Conservation (phyloP, 2,888 invertebrate genomes). For the Pseudococcus viburni region DNA sequence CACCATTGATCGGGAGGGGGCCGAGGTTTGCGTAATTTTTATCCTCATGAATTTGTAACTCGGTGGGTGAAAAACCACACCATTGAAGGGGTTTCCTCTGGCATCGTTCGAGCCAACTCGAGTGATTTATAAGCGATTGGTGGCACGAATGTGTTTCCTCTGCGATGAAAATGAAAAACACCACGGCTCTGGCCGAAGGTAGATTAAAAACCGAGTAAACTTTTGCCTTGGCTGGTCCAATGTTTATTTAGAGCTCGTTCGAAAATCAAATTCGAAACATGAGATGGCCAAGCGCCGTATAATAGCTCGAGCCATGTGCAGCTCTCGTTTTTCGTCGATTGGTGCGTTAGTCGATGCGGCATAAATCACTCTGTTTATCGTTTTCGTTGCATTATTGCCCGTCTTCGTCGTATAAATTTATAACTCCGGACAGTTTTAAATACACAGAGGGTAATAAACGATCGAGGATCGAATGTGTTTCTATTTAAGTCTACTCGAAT, state of each 20-base stretch:
- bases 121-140: constrained; percentile 20
- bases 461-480: background rate
- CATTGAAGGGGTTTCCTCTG: background rate
- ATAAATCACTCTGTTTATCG: constrained; percentile 31
- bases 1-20: no score
- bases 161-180: background rate
- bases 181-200: background rate
- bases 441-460: background rate
- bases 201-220: background rate
- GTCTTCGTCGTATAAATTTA: constrained; percentile 28
- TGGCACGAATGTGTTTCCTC: background rate
- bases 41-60: background rate
- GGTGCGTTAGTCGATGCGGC: background rate
- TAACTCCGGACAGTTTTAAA: constrained; percentile 12
- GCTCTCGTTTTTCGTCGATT: background rate
- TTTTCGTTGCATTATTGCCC: constrained; percentile 21
- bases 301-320: background rate
- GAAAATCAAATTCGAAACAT: background rate
- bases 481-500: background rate
- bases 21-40: background rate
- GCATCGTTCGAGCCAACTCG: background rate
- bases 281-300: no score
- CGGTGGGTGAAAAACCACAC: background rate
- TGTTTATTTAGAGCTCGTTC: background rate
- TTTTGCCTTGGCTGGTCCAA: background rate